Evolutionary conservation across 2,113 vertebrate genomes (phyloP), one percentile per base, ranked within the genome.

Genomic region (Dicaeum eximium): DNA sequence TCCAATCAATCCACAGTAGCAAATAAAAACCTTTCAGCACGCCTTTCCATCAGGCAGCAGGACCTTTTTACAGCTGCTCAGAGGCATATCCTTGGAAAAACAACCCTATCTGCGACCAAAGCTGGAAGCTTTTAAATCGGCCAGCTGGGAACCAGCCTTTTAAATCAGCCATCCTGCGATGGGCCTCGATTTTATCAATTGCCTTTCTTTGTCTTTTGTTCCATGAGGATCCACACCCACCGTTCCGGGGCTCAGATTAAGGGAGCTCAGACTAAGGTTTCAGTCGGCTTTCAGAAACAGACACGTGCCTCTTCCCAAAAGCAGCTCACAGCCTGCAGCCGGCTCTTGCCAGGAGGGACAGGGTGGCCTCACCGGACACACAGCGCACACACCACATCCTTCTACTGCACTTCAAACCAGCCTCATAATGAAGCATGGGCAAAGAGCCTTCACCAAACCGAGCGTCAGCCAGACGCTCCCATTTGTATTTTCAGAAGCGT

Each of bases 21-120:
- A 69, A 92, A 95, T 93, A 75, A 96, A 96, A 94, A 81, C 85
- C 93, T 96, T 93, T 95, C 93, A 92, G 66, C 81, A 67, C 1
- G 66, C 82, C 62, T 90, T 93, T 92, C 85, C 90, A 15, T 88
- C 81, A 65, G 88, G 71, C 90, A 80, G 85, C 90, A 69, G 85
- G 74, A 80, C 93, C 62, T 91, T 94, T 95, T 90, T 72, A 69
- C 81, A 96, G 93, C 81, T 69, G 95, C 92, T 96, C 61, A 57
- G 62, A 94, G 79, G 88, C 90, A 80, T 57, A 92, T 45, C 75
- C 66, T 53, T 82, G 71, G 42, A 82, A 94, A 94, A 95, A 90
- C 54, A 95, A 83, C 58, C 45, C 81, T 92, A 93, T 88, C 74
- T 93, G 53, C 45, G 16, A 70, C 66, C 45, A 82, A 54, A 82